phyloP scores from a whole-genome alignment of 2,888 invertebrate genomes.

The Abscondita cerata region DNA sequence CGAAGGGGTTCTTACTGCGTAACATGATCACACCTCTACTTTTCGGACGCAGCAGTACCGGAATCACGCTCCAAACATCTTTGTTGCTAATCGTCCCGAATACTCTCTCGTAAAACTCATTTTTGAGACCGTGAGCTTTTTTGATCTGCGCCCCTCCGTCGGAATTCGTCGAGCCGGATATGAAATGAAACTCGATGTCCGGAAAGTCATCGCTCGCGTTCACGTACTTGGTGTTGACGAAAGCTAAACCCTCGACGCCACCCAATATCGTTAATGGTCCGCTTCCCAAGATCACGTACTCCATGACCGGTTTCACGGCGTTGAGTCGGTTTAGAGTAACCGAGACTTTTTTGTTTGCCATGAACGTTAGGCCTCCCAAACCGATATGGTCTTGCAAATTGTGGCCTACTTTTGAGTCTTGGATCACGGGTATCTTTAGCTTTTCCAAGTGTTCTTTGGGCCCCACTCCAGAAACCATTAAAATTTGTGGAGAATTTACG shows the following conservation, averaged over 20 bases:
- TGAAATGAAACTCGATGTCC: conserved; percentile 89
- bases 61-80: conserved; percentile 85
- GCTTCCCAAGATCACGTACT: conserved; percentile 83
- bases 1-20: conserved; percentile 82
- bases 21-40: conserved; percentile 85
- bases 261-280: conserved; percentile 88
- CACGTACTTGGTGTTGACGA: conserved; percentile 85
- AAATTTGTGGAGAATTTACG: conserved; percentile 90
- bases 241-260: conserved; percentile 85
- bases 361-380: conserved; percentile 83
- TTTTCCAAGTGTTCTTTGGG: conserved; percentile 75
- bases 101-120: conserved; percentile 75
- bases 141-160: conserved; percentile 84
- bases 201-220: conserved; percentile 84
- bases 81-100: conserved; percentile 77
- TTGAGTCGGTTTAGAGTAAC: conserved; percentile 82
- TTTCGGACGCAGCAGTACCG: conserved; percentile 82
- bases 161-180: conserved; percentile 85
- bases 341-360: conserved; percentile 79
- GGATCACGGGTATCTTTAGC: conserved; percentile 78
- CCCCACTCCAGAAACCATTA: conserved; percentile 93
- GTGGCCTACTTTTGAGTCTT: conserved; percentile 82
- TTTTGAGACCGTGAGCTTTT: conserved; percentile 79
- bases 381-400: conserved; percentile 92
- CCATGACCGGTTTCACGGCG: conserved; percentile 78